These are phyloP conservation scores for Lacerta bilineata DNA, from an alignment of 2,797 vertebrate genomes.

Conservation along the genomic window DNA sequence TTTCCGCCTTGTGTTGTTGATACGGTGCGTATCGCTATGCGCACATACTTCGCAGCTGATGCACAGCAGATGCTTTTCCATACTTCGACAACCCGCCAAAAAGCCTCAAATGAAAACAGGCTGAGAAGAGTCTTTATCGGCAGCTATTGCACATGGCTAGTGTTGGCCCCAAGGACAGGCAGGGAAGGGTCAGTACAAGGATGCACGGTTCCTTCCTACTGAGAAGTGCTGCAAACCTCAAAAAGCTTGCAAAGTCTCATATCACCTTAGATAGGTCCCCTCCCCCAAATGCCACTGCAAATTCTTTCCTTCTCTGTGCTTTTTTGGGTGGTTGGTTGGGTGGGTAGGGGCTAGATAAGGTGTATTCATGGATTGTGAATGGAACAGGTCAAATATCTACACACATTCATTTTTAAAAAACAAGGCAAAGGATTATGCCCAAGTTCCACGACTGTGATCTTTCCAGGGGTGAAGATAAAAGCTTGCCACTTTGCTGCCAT, in stretches of 20 bases:
- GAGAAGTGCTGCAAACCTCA: background rate
- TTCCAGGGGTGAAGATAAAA: slow-evolving; percentile 6
- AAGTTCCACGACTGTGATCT: slow-evolving; percentile 17
- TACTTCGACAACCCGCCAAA: background rate
- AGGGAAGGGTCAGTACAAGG: background rate
- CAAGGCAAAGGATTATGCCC: slow-evolving; percentile 26
- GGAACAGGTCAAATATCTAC: background rate
- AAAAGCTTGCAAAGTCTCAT: background rate
- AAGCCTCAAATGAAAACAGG: background rate
- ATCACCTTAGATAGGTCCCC: background rate
- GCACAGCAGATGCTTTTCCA: background rate
- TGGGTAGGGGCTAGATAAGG: background rate
- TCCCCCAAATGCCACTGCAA: background rate
- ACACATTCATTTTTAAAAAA: background rate
- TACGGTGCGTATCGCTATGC: too few relatives aligned
- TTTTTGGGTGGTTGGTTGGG: background rate
- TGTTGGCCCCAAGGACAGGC: background rate
- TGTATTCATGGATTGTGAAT: background rate
- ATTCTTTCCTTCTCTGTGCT: background rate
- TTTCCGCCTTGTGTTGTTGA: background rate
- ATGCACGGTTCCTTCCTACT: background rate
- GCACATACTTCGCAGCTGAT: background rate
- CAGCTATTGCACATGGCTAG: background rate
- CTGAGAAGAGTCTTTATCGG: too few relatives aligned
- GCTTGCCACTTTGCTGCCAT: slow-evolving; percentile 28